Base-by-base conservation (phyloP, 2,888 invertebrate genomes). In the Macropis europaea region DNA sequence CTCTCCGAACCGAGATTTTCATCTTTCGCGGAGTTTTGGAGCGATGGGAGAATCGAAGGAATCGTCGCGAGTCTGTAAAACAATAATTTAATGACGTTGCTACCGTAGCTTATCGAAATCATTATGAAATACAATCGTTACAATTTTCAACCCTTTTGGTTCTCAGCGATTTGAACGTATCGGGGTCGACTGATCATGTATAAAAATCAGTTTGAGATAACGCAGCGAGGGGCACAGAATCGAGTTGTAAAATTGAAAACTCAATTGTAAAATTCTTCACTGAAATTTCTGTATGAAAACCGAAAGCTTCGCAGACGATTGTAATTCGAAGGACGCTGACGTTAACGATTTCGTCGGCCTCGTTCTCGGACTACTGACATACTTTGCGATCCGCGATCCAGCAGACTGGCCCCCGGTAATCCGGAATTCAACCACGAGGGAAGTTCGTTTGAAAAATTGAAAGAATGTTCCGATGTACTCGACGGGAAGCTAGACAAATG, bases 401-500 rank as follows among this genome's bases (percentile, higher is more conserved):
- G 45, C 52, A 30, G 57, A 42, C 36, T 42, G 38, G 17, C 24
- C 11, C 32, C 36, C n/a, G n/a, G 47, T 61, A 59, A 73, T 73
- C 53, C 62, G 66, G 30, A 66, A 73, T 67, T 73, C 73, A 61
- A 42, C 47, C 42, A 19, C 30, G 47, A 36, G 30, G n/a, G 50
- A 28, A 72, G 38, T 22, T 64, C 54, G 50, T 72, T 73, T 64
- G 73, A 73, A 73, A 73, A 73, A 73, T 73, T 56, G 73, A 66
- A 73, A 52, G 61, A 73, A 73, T 73, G 66, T 60, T 57, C 61
- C 56, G 43, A 53, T 73, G 66, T 66, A 73, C 60, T 64, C 50
- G 45, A 30, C 5, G 60, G 72, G 40, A 66, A 73, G 73, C 73
- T 53, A 73, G 73, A 73, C 66, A 66, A 73, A 73, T 73, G 73